Evolutionary conservation across 2,113 vertebrate genomes (phyloP), one percentile per base, ranked within the genome.

Genomic region (Halcyon senegalensis): DNA sequence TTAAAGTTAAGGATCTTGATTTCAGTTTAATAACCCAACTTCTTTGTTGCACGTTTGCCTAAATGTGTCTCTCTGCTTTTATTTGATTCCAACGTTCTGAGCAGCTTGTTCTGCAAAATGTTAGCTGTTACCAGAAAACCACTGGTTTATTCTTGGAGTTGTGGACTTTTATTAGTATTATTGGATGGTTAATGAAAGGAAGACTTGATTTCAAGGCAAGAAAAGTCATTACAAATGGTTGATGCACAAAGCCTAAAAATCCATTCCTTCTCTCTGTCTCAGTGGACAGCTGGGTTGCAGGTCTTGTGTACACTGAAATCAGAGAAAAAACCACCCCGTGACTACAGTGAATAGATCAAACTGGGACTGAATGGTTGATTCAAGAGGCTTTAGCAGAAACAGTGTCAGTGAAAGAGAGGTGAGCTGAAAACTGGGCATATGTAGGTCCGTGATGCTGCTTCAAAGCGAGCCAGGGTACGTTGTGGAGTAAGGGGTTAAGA

Each of bases 261-360:
- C 43, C 14, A 8, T 69, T 64, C 39, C 27, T 48, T 48, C 6
- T 33, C 24, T 28, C 23, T 50, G 55, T 11, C 1, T 44, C 48
- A 37, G 43, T 20, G 43, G 50, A 5, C 33, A 74, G 7, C 13
- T 43, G n/a, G 31, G 10, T 20, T 81, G 28, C 43, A 5, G 24
- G 11, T 39, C 56, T 56, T 14, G 4, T 14, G 10, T 64, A 46
- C 20, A 1, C 0, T 44, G 44, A 69, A 70, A 63, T 48, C 1
- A 0, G 63, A 20, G 16, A 8, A 53, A 3, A 17, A 0, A 2
- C 23, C 3, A 1, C 4, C 1, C 3, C 1, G 0, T 55, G 46
- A 4, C 46, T 33, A 17, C 8, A 28, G n/a, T 3, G 21, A 7
- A 2, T 44, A 51, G 27, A 18, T 78, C 13, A 2, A 28, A 8